A percentile compares a stretch with the other conserved stretches of the same genome.
Evolutionary conservation across 2,113 vertebrate species (phyloP).

Genomic region (Gobius niger): DNA sequence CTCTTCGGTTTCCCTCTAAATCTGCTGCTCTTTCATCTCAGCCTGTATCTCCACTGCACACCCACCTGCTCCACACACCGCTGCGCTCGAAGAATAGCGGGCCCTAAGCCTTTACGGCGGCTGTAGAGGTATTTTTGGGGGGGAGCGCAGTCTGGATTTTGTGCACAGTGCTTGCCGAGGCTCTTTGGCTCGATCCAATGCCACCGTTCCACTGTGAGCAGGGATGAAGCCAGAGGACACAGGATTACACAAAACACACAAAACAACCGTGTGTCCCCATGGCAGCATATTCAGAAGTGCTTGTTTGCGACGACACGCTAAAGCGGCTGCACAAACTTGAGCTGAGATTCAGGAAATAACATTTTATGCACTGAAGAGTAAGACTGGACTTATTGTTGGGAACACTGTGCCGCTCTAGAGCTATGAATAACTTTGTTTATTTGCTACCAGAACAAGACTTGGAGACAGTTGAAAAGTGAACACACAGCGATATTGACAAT

Average conservation of each 20-base stretch:
- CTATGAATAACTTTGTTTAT: background rate
- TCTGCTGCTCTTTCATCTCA: background rate
- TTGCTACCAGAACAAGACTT: background rate
- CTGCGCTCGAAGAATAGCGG: constrained; percentile 41
- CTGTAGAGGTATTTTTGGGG: constrained; percentile 48
- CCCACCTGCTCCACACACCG: constrained; percentile 38
- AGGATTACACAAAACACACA: constrained; percentile 12
- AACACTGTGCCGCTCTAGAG: background rate
- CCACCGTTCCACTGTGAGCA: constrained; percentile 22
- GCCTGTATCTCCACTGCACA: constrained; percentile 47
- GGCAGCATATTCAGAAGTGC: background rate
- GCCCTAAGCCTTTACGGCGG: constrained; percentile 30
- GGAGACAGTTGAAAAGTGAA: background rate
- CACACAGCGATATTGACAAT: background rate
- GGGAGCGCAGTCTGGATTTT: constrained; percentile 39
- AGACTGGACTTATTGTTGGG: background rate
- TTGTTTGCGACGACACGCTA: background rate
- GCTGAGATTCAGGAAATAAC: background rate
- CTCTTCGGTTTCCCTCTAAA: constrained; percentile 20
- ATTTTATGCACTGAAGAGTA: background rate
- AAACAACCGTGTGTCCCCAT: background rate
- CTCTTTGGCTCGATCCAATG: constrained; percentile 23
- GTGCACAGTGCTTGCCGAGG: constrained; percentile 1
- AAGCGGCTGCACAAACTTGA: constrained; percentile 6
- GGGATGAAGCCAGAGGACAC: constrained; percentile 12